Evolutionary conservation across 2,888 invertebrate genomes (phyloP).

Genomic region (Caenorhabditis parvicauda): DNA sequence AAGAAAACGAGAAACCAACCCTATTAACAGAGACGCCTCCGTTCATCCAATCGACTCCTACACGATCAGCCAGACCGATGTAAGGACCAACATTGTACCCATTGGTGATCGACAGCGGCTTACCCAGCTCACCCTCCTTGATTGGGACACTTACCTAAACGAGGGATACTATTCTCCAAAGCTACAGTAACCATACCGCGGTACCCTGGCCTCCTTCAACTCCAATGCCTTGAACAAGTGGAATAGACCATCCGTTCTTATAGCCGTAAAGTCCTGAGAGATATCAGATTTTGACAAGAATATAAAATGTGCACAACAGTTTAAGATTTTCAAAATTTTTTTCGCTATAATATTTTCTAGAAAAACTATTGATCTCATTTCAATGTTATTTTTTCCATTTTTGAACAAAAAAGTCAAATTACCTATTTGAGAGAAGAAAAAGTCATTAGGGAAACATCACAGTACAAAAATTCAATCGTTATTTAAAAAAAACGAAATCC

Average conservation of each 20-base stretch:
- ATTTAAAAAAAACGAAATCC: too few relatives aligned
- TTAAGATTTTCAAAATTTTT: background rate
- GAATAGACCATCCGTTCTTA: conserved; percentile 54
- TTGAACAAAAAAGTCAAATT: too few relatives aligned
- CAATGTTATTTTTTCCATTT: too few relatives aligned
- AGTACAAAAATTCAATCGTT: too few relatives aligned
- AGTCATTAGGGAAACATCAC: too few relatives aligned
- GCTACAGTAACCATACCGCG: conserved; percentile 9
- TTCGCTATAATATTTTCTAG: background rate
- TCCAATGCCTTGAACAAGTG: conserved; percentile 46
- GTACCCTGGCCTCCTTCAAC: conserved; percentile 52
- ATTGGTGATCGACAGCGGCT: conserved; percentile 45
- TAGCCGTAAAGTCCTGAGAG: conserved; percentile 44
- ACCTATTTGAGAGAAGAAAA: background rate
- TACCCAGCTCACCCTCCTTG: conserved; percentile 52
- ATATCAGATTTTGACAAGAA: background rate
- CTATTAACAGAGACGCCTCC: conserved; percentile 49
- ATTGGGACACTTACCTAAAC: conserved; percentile 40
- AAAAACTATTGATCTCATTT: background rate
- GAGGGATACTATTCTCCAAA: background rate
- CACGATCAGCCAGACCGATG: conserved; percentile 47
- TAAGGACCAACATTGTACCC: conserved; percentile 55
- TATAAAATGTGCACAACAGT: background rate
- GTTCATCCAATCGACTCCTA: conserved; percentile 56
- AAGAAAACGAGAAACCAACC: conserved; percentile 17